Percentiles rank a stretch among this genome's conserved stretches.
phyloP scores from a whole-genome alignment of 2,113 vertebrate species.

The Syngnathus scovelli region DNA sequence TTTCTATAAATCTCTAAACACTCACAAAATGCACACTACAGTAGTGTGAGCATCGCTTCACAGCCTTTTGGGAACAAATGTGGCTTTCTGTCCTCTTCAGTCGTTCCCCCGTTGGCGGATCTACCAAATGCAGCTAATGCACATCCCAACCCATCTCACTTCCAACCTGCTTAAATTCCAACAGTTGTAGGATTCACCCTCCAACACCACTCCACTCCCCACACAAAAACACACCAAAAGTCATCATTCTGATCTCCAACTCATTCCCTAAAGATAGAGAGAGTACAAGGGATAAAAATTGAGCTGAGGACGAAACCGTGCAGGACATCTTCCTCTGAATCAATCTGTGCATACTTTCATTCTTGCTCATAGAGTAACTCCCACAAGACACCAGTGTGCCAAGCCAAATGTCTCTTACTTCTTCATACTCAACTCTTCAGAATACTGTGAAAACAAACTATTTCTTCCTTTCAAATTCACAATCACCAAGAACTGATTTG shows the following conservation, averaged over 20 bases:
- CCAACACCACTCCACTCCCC: background rate
- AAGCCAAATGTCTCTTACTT: constrained; percentile 53
- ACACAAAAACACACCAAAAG: constrained; percentile 4
- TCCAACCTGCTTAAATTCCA: constrained; percentile 22
- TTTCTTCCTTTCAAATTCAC: constrained; percentile 23
- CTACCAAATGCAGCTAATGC: constrained; percentile 30
- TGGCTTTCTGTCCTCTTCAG: constrained; percentile 19
- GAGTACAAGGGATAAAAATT: constrained; percentile 44
- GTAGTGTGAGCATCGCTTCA: constrained; percentile 28
- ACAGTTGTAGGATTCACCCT: constrained; percentile 3
- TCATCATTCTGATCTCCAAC: constrained; percentile 39
- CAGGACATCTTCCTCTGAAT: constrained; percentile 46
- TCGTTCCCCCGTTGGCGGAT: constrained; percentile 20
- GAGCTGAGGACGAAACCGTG: constrained; percentile 33
- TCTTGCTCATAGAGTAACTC: constrained; percentile 53
- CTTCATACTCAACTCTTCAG: constrained; percentile 61
- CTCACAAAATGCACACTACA: constrained; percentile 30
- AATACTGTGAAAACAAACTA: constrained; percentile 38
- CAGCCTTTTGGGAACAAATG: constrained; percentile 24
- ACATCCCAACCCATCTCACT: constrained; percentile 26
- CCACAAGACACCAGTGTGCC: constrained; percentile 57
- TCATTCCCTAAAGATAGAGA: constrained; percentile 35
- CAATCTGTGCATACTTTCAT: constrained; percentile 61
- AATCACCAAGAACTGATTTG: constrained; percentile 18
- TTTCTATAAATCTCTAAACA: constrained; percentile 39